These are phyloP conservation scores for Nyctibius grandis DNA, from an alignment of 2,797 vertebrate species.

Conservation along the genomic window DNA sequence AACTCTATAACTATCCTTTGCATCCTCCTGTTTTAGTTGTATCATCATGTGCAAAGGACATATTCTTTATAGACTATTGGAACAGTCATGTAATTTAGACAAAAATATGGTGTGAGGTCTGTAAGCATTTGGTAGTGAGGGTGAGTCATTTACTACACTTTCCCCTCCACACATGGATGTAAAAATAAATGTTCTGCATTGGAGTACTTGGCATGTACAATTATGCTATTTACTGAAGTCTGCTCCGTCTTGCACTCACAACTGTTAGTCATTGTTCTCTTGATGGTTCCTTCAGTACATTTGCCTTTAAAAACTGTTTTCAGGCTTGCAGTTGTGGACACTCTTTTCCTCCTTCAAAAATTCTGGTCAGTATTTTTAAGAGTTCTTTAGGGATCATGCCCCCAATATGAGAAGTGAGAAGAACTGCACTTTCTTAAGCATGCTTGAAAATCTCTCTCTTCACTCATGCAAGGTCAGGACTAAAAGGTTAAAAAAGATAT, in stretches of 20 bases:
- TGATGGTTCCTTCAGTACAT: neutral
- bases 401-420: neutral
- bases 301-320: neutral
- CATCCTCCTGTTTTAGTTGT: neutral
- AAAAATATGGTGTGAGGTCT: neutral
- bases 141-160: neutral
- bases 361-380: neutral
- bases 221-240: neutral
- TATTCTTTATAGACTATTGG: neutral
- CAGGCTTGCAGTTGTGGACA: neutral
- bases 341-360: neutral
- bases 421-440: neutral
- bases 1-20: neutral
- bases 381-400: neutral
- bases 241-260: neutral
- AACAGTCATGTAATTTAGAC: neutral
- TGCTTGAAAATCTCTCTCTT: neutral
- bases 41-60: neutral
- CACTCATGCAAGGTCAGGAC: neutral
- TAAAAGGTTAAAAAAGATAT: neutral
- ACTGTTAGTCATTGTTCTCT: neutral
- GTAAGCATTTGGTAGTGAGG: neutral
- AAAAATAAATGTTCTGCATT: slow-evolving; percentile 7
- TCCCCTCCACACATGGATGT: neutral
- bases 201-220: neutral